phyloP scores from a whole-genome alignment of 1,140 invertebrate genomes.

The Aphaenogaster rudis region DNA sequence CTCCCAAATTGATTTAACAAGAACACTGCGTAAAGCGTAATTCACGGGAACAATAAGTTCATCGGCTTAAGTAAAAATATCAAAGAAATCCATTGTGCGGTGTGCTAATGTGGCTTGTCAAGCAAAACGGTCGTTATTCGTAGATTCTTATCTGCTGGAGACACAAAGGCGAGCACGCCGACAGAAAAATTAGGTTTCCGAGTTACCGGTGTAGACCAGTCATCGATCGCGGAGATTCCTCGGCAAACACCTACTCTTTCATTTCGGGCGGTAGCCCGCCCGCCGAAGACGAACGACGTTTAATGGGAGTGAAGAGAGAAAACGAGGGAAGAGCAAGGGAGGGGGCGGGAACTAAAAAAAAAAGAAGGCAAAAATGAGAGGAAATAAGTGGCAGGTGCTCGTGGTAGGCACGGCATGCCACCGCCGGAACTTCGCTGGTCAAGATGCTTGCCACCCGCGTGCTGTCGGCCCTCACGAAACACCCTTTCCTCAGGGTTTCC shows the following conservation, averaged over 20 bases:
- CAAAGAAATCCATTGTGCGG: not conserved
- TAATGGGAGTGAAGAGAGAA: conserved; percentile 33
- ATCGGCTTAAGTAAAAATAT: not conserved
- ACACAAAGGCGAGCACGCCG: not conserved
- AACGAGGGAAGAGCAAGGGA: not conserved
- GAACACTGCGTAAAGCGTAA: not conserved
- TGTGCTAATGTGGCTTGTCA: not conserved
- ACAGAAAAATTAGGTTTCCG: conserved; percentile 14
- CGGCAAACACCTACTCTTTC: conserved; percentile 61
- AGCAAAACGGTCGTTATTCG: not conserved
- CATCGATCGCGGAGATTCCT: conserved; percentile 37
- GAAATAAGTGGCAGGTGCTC: conserved; percentile 53
- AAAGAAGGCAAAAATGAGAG: conserved; percentile 23
- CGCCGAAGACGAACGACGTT: conserved; percentile 42
- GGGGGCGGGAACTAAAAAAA: conserved; percentile 25
- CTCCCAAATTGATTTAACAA: not conserved
- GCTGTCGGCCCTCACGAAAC: not conserved
- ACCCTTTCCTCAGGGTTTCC: not conserved
- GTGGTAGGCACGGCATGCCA: conserved; percentile 23
- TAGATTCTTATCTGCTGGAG: not conserved
- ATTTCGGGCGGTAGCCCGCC: conserved; percentile 18
- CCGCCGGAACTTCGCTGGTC: conserved; percentile 2
- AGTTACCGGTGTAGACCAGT: conserved; percentile 1
- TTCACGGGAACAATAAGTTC: not conserved
- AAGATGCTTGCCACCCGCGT: conserved; percentile 20